Evolutionary conservation across 2,113 vertebrate species (phyloP), one percentile per base, ranked within the genome.

Genomic region (Engystomops pustulosus): DNA sequence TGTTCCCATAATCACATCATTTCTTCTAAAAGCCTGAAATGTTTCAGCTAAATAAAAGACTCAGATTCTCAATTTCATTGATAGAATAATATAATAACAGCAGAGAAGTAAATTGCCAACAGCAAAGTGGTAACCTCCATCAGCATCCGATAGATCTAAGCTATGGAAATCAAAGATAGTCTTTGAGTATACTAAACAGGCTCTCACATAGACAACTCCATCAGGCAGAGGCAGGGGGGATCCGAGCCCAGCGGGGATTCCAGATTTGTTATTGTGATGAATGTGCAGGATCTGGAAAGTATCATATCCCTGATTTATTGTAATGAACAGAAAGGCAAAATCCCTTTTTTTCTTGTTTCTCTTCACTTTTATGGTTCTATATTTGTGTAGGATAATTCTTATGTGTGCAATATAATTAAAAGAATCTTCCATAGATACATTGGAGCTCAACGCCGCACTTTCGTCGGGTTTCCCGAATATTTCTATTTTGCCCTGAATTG

Each of bases 241-340:
- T 70, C 47, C 18, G 65, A 69, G 74, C 83, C 75, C 83, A 9
- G 74, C 70, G 75, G 75, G 75, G 49, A 70, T 70, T 85, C 75
- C 58, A 69, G 58, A 85, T 85, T 85, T 85, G 74, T 79, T 85
- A 85, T 85, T 85, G 83, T 85, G 83, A 85, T 85, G 83, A 85
- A 85, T 85, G 83, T 70, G 75, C 83, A 70, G 60, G 65, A 79
- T 85, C 83, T 85, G 83, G 83, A 85, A 79, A 85, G 72, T 27
- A 79, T 85, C 62, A 79, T 85, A 70, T 70, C 79, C 51, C 83
- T 85, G 83, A 85, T 85, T 79, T 85, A 79, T 47, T 58, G 75
- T 85, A 85, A 85, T 85, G 83, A 79, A 79, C 78, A 85, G 70
- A 85, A 85, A 85, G 75, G 78, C 49, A 38, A n/a, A 77, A 77